A percentile compares a stretch with the other conserved stretches of the same genome.
Conservation (phyloP, 2,888 invertebrate species). For the Cheilosia impressa region DNA sequence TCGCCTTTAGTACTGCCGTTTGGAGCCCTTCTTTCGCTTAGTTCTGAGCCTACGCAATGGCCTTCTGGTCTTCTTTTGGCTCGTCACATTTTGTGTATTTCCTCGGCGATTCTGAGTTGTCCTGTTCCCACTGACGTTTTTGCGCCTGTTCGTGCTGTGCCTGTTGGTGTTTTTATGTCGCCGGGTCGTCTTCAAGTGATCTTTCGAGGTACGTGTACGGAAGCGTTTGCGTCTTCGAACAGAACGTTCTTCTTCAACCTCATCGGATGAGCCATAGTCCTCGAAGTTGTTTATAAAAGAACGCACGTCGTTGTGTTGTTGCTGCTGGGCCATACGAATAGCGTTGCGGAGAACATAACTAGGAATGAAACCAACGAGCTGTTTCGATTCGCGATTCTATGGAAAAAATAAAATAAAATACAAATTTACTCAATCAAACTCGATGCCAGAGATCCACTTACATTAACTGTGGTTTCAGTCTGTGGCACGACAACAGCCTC, state of each 20-base stretch:
- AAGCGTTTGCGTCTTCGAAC: slow-evolving; percentile 76
- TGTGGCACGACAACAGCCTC: slow-evolving; percentile 15
- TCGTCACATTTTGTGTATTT: neutral
- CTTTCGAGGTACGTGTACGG: slow-evolving; percentile 71
- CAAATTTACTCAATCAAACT: neutral
- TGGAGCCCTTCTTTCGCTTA: slow-evolving; percentile 19
- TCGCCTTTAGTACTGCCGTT: neutral
- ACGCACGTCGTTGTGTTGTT: neutral
- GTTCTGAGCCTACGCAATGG: neutral
- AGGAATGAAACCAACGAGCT: slow-evolving; percentile 65
- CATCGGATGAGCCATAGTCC: slow-evolving; percentile 32
- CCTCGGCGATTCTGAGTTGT: slow-evolving; percentile 3
- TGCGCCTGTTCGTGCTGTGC: slow-evolving; percentile 36
- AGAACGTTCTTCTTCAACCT: slow-evolving; percentile 75
- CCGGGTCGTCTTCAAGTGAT: slow-evolving; percentile 54
- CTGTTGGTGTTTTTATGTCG: slow-evolving; percentile 65
- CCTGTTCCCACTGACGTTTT: slow-evolving; percentile 6
- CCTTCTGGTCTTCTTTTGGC: slow-evolving; percentile 8
- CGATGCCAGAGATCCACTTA: neutral
- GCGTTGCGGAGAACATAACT: slow-evolving; percentile 25
- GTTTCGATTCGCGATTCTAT: slow-evolving; percentile 60
- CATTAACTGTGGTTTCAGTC: neutral
- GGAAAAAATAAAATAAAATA: neutral
- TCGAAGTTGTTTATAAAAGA: neutral
- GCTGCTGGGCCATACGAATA: slow-evolving; percentile 3